Evolutionary conservation across 2,888 invertebrate species (phyloP).

Genomic region (Notodonta ziczac): DNA sequence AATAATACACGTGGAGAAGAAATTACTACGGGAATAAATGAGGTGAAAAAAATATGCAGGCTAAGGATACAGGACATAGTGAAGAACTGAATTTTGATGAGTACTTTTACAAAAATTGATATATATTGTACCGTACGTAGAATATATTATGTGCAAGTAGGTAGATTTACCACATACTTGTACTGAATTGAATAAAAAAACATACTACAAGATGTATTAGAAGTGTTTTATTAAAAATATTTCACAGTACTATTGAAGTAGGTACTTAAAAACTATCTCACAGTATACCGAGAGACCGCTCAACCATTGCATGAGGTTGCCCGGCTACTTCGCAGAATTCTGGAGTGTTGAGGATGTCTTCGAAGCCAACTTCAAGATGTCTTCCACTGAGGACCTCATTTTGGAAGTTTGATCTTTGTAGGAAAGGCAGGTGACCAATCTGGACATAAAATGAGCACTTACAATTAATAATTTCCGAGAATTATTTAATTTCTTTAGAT

Average conservation of each 20-base stretch:
- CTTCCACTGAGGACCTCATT: slow-evolving; percentile 89
- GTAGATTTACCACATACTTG: too few relatives aligned
- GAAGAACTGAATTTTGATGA: slow-evolving; percentile 27
- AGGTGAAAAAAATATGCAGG: slow-evolving; percentile 88
- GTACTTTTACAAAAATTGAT: too few relatives aligned
- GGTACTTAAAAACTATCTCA: slow-evolving; percentile 47
- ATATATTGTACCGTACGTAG: too few relatives aligned
- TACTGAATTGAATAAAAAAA: background rate
- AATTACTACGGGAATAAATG: slow-evolving; percentile 83
- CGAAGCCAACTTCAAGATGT: slow-evolving; percentile 90
- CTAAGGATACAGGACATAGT: slow-evolving; percentile 84
- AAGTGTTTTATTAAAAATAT: slow-evolving; percentile 13
- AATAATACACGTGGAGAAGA: slow-evolving; percentile 82
- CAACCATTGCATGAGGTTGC: slow-evolving; percentile 93
- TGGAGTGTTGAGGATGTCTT: slow-evolving; percentile 89
- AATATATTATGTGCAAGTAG: too few relatives aligned
- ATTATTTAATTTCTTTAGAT: too few relatives aligned
- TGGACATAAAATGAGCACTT: slow-evolving; percentile 40
- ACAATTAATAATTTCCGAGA: too few relatives aligned
- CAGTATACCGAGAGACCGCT: slow-evolving; percentile 88
- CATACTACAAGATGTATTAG: slow-evolving; percentile 1
- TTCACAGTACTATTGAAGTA: slow-evolving; percentile 25
- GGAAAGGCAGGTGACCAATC: slow-evolving; percentile 87
- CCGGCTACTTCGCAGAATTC: slow-evolving; percentile 90
- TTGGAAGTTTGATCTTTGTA: slow-evolving; percentile 89